Percentiles rank a stretch among this genome's conserved stretches.
phyloP scores from a whole-genome alignment of 2,113 vertebrate genomes.

The Bolborhynchus lineola region DNA sequence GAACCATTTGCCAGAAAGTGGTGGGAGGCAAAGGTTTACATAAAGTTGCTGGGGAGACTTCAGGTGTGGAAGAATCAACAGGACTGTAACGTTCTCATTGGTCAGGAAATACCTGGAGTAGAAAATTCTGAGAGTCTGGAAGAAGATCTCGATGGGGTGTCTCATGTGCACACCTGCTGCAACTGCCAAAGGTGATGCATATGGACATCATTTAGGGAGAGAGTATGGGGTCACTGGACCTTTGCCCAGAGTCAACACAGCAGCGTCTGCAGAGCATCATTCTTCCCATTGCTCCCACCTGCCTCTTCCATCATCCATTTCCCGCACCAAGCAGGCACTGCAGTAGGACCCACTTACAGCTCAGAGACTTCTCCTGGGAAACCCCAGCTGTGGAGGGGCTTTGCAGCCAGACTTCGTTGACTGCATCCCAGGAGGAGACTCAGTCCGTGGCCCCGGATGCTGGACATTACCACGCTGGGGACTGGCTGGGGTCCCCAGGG shows the following conservation, averaged over 20 bases:
- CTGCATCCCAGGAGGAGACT: too few species aligned
- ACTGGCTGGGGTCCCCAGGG: background rate
- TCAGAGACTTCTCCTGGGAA: background rate
- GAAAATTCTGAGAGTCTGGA: background rate
- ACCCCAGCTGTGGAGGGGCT: background rate
- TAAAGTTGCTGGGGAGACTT: background rate
- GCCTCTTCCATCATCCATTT: background rate
- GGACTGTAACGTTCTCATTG: background rate
- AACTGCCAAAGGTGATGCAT: fast-evolving
- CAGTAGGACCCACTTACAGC: fast-evolving
- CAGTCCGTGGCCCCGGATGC: fast-evolving
- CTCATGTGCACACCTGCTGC: background rate
- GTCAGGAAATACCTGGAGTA: background rate
- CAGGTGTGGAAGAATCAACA: background rate
- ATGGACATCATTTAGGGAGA: background rate
- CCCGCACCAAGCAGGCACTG: background rate
- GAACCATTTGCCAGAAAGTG: background rate
- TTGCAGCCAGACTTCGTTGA: background rate
- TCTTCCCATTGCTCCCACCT: background rate
- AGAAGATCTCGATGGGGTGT: background rate
- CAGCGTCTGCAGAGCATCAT: background rate
- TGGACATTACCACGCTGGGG: fast-evolving
- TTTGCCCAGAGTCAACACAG: background rate
- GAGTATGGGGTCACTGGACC: background rate
- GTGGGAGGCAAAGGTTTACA: background rate